Base-by-base conservation (phyloP, 2,888 invertebrate genomes). In the Ormyrus pomaceus region DNA sequence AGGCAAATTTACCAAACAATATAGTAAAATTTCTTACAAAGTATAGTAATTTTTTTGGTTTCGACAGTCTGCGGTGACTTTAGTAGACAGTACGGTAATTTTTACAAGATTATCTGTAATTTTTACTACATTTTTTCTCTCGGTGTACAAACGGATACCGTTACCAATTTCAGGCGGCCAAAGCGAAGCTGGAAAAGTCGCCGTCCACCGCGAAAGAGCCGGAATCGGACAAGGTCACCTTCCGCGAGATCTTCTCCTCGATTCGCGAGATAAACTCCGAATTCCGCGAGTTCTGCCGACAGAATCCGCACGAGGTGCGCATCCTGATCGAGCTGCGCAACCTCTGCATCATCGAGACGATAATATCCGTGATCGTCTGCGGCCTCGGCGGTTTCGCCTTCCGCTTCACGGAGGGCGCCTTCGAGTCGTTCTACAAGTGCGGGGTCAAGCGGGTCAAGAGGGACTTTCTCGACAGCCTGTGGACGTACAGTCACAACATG, bases 381-480 rank as follows among this genome's bases (percentile, higher is more conserved):
- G 96, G 97, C 5, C 91, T 95, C 69, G 97, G 96, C 0, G 97
- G 95, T 0, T 92, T 97, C 69, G 92, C 96, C 86, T 97, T 97
- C 86, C 95, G 95, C 83, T 94, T 95, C 83, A 94, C 95, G 45
- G 98, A 98, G 89, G 97, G 97, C 4, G 94, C 95, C 2, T 95
- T 96, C 85, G 97, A 98, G 88, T 94, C 95, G 82, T 95, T 95
- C 82, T 96, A 96, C 91, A 97, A 97, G 91, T 96, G 96, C 88
- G 96, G 96, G 8, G 96, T 97, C 62, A 96, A 96, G 85, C 93
- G 95, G 85, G 96, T 97, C 0, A 96, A 97, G 87, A 92, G 97
- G 6, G 96, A 96, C 89, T 96, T 97, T 84, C 94, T 97, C 79
- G 96, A 97, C 86, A 93, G 93, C 82, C 92, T 98, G 61, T 97